phyloP scores from a whole-genome alignment of 1,140 invertebrate genomes.

The Habropoda laboriosa region DNA sequence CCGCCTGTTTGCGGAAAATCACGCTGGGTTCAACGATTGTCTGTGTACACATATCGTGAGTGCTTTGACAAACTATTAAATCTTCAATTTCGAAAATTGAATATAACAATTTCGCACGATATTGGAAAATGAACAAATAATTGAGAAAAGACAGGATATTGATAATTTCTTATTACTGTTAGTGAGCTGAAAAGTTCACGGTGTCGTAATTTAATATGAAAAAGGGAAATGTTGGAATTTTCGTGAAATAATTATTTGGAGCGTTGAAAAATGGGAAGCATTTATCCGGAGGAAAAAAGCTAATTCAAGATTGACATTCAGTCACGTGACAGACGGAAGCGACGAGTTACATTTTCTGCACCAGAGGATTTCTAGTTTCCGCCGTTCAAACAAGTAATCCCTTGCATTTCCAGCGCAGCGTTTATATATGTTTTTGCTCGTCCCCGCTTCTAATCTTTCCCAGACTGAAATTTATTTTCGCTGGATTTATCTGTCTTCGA shows the following conservation, averaged over 20 bases:
- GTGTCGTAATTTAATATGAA: too few species aligned
- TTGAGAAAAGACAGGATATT: too few species aligned
- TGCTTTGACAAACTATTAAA: too few species aligned
- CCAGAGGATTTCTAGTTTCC: not conserved
- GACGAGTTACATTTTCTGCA: not conserved
- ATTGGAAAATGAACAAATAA: too few species aligned
- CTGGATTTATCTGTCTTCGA: slow-evolving; percentile 24
- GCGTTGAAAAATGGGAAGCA: too few species aligned
- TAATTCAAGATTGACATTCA: not conserved
- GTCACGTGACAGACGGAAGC: slow-evolving; percentile 58
- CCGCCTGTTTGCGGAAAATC: slow-evolving; percentile 2
- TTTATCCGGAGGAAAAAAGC: not conserved
- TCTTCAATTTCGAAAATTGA: too few species aligned
- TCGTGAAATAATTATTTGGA: too few species aligned
- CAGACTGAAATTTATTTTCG: slow-evolving; percentile 27
- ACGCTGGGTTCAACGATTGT: slow-evolving; percentile 14
- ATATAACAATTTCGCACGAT: too few species aligned
- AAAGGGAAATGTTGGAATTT: too few species aligned
- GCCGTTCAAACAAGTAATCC: slow-evolving; percentile 6
- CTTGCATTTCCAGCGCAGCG: not conserved
- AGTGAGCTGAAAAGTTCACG: too few species aligned
- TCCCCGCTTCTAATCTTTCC: slow-evolving; percentile 25
- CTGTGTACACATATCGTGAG: not conserved
- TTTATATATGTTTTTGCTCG: not conserved
- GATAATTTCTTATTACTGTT: too few species aligned